Evolutionary conservation across 2,888 invertebrate species (phyloP).

Genomic region (Drosophila acutilabella): DNA sequence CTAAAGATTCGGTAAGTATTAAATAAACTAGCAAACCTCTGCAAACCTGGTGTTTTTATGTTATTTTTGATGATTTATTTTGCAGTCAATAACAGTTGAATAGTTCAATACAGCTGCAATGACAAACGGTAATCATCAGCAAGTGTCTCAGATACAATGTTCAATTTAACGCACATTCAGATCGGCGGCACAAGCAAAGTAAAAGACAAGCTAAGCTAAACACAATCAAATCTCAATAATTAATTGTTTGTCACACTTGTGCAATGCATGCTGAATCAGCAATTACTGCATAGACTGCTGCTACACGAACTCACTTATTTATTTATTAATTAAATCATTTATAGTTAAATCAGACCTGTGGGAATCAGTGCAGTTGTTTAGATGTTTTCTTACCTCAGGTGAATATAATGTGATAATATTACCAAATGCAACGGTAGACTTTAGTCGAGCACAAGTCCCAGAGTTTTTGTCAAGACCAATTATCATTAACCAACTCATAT

Average conservation of each 20-base stretch:
- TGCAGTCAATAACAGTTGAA: too few relatives aligned
- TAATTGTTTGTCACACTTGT: constrained; percentile 68
- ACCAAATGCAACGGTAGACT: constrained; percentile 1
- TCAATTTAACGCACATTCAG: constrained; percentile 41
- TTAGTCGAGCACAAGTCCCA: constrained; percentile 52
- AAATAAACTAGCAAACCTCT: constrained; percentile 26
- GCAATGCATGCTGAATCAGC: constrained; percentile 55
- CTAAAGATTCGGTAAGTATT: constrained; percentile 29
- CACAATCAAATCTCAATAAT: constrained; percentile 50
- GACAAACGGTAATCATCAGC: constrained; percentile 34
- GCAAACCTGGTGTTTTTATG: constrained; percentile 1
- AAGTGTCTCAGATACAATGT: constrained; percentile 44
- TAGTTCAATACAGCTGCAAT: constrained; percentile 24
- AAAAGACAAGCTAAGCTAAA: constrained; percentile 1
- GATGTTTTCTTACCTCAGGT: constrained; percentile 19
- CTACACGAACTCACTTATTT: constrained; percentile 59
- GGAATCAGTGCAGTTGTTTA: constrained; percentile 60
- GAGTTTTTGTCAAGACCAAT: constrained; percentile 61
- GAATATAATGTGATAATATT: constrained; percentile 3
- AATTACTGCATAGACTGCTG: constrained; percentile 42
- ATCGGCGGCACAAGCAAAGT: constrained; percentile 31
- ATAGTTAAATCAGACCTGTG: constrained; percentile 74
- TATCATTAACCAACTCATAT: constrained; percentile 72
- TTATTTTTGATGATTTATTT: too few relatives aligned
- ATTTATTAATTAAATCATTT: constrained; percentile 81